These are phyloP conservation scores for Euzophera pinguis DNA, from an alignment of 2,888 invertebrate species.

Conservation along the genomic window DNA sequence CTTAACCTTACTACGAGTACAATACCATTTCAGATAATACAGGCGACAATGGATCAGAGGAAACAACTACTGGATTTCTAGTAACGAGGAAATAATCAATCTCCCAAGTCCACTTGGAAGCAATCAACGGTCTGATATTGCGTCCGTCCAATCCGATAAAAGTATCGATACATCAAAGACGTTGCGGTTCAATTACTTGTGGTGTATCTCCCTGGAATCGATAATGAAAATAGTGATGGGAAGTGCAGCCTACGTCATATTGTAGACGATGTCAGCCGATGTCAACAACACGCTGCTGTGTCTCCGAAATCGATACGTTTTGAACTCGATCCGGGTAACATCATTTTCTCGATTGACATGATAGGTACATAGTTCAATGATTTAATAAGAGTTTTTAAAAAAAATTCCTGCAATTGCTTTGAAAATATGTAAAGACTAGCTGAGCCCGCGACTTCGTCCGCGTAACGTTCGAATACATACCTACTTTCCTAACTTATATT, in stretches of 20 bases:
- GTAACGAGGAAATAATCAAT: slow-evolving; percentile 78
- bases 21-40: neutral
- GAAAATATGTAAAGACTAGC: no score
- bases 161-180: slow-evolving; percentile 79
- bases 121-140: slow-evolving; percentile 79
- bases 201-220: slow-evolving; percentile 67
- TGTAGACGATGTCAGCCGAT: slow-evolving; percentile 20
- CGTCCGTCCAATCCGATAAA: slow-evolving; percentile 77
- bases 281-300: slow-evolving; percentile 40
- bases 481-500: no score
- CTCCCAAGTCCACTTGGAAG: slow-evolving; percentile 74
- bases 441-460: no score
- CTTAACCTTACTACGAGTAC: neutral
- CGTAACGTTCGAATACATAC: no score
- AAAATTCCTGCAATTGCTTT: no score
- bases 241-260: slow-evolving; percentile 34
- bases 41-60: slow-evolving; percentile 33
- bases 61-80: slow-evolving; percentile 47
- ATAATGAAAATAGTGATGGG: slow-evolving; percentile 56
- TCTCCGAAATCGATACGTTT: slow-evolving; percentile 13
- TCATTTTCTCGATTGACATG: neutral
- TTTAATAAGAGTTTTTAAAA: no score
- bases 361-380: no score
- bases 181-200: slow-evolving; percentile 74
- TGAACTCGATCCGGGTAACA: neutral